Evolutionary conservation across 2,888 invertebrate genomes (phyloP), one percentile per base, ranked within the genome.

Genomic region (Acanthosepion lycidas): DNA sequence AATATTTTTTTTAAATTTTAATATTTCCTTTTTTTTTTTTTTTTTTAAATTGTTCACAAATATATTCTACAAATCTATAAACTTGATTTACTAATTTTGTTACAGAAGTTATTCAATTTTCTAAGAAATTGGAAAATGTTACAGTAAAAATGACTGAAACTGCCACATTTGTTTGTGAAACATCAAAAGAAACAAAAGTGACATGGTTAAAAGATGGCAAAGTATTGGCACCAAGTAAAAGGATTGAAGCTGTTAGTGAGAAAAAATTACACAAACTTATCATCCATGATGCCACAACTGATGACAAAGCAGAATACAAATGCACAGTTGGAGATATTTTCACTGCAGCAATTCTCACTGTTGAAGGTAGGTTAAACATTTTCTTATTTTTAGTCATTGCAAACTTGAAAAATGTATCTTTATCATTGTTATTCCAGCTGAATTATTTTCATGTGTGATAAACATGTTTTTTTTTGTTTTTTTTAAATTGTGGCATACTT

Each of bases 101-200:
- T 78, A 93, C 93, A 93, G 93, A 93, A 26, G 93, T 49, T 94
- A 95, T 96, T 42, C 95, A 96, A 91, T 96, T 97, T 96, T 96
- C 95, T 53, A 96, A 96, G 94, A 96, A 95, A 94, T 96, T 96
- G 28, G 94, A 95, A n/a, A 96, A 96, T 95, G 95, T 95, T 94
- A 95, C 95, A 18, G 95, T 96, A 26, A 96, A 95, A 55, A 96
- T 96, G 95, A 95, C 95, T n/a, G 96, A 96, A n/a, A 95, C 96
- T 96, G 99, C 99, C 2, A 98, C 98, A 55, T 99, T 99, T 97
- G 98, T 99, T 97, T 98, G 99, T 96, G 99, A 99, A 97, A 98
- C 99, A n/a, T 99, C 99, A n/a, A 99, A 99, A 98, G 99, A 99
- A 92, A 99, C 99, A 33, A 97, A 95, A 33, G 96, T 97, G 59